Conservation (phyloP, 2,888 invertebrate species). For the Loripinus fragilis region DNA sequence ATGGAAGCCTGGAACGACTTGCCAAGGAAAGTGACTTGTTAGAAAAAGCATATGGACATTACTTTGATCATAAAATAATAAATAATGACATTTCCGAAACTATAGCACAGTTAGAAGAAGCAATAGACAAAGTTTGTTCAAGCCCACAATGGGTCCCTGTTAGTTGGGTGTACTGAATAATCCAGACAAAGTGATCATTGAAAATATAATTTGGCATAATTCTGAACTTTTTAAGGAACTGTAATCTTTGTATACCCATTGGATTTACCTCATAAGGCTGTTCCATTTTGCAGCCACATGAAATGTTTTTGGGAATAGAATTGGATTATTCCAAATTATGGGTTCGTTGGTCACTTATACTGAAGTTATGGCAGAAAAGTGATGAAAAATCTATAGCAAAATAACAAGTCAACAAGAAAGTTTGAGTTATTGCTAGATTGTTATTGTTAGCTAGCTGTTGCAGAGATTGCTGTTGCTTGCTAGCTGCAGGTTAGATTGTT, state of each 20-base stretch:
- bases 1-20: constrained; percentile 97
- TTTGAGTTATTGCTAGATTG: background rate
- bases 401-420: constrained; percentile 8
- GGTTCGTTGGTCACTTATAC: no score
- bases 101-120: constrained; percentile 94
- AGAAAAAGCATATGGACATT: constrained; percentile 98
- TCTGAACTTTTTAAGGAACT: no score
- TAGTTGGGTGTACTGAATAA: constrained; percentile 97
- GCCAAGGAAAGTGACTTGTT: constrained; percentile 98
- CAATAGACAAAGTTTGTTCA: constrained; percentile 91
- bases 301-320: no score
- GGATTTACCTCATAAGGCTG: no score
- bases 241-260: no score
- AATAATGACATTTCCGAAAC: constrained; percentile 99
- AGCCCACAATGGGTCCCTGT: constrained; percentile 99
- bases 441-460: no score
- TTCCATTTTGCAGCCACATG: no score
- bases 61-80: constrained; percentile 98
- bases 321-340: no score
- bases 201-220: background rate
- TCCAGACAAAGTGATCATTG: no score
- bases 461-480: background rate
- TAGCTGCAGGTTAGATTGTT: background rate
- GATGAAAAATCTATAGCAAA: constrained; percentile 22
- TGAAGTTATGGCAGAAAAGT: no score